Conservation (phyloP, 2,797 vertebrate genomes). For the Champsocephalus esox region DNA sequence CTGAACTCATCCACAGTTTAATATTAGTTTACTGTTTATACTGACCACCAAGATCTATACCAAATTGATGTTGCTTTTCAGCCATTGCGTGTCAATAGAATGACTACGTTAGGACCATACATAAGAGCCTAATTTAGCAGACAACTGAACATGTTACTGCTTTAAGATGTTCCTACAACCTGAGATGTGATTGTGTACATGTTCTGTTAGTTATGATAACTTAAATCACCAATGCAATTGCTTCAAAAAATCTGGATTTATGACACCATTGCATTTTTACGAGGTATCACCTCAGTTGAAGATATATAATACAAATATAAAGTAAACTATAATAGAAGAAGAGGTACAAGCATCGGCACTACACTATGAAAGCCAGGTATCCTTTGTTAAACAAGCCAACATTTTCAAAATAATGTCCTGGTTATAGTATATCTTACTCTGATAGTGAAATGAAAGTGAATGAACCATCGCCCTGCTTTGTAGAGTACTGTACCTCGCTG, state of each 20-base stretch:
- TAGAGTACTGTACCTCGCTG: conserved; percentile 60
- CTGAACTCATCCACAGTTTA: neutral
- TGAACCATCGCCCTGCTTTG: conserved; percentile 37
- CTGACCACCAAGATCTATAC: too few relatives aligned
- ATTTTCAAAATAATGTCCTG: neutral
- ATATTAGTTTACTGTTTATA: conserved; percentile 5
- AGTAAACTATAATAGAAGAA: neutral
- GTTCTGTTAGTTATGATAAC: neutral
- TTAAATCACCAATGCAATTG: neutral
- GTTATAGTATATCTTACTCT: neutral
- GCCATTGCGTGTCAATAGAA: neutral
- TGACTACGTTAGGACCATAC: neutral
- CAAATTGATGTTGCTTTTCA: neutral
- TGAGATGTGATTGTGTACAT: neutral
- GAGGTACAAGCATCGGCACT: neutral
- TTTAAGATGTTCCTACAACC: neutral
- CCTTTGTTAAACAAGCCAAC: neutral
- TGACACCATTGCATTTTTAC: neutral
- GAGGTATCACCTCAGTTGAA: too few relatives aligned
- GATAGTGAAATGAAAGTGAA: conserved; percentile 51
- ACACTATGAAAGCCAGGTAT: neutral
- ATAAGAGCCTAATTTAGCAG: neutral
- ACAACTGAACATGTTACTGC: neutral
- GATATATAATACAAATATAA: neutral
- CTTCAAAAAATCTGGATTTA: neutral